phyloP scores from a whole-genome alignment of 1,140 invertebrate genomes.

The Samia ricini region DNA sequence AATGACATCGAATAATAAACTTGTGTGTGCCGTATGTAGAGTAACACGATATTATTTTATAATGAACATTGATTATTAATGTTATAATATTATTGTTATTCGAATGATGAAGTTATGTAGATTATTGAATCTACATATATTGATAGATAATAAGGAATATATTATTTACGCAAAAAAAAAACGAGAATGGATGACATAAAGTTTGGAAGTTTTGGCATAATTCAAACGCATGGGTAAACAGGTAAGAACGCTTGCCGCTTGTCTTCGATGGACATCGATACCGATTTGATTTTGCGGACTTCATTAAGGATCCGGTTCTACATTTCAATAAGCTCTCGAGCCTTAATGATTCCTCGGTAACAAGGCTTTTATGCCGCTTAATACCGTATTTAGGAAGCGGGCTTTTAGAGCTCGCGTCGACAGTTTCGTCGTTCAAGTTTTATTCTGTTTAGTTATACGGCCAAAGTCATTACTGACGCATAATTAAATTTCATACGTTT shows the following conservation, averaged over 20 bases:
- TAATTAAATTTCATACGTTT: conserved; percentile 46
- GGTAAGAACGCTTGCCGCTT: conserved; percentile 34
- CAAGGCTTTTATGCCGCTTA: conserved; percentile 66
- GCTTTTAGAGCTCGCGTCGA: conserved; percentile 54
- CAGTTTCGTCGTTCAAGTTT: conserved; percentile 47
- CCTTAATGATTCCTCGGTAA: conserved; percentile 71
- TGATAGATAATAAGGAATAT: too few relatives aligned
- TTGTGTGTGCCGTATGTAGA: too few relatives aligned
- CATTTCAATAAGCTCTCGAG: conserved; percentile 66
- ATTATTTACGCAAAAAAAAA: background rate
- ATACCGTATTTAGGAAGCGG: conserved; percentile 70
- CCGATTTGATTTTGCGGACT: conserved; percentile 70
- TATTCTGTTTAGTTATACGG: conserved; percentile 36
- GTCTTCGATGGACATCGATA: conserved; percentile 52
- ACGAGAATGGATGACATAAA: background rate
- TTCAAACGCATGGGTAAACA: background rate
- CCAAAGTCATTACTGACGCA: conserved; percentile 43
- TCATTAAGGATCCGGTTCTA: conserved; percentile 71
- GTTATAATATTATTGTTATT: too few relatives aligned
- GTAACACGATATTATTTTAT: too few relatives aligned
- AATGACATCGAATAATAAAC: too few relatives aligned
- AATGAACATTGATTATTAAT: too few relatives aligned
- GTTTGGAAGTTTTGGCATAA: background rate
- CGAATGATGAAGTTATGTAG: too few relatives aligned
- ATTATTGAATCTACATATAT: too few relatives aligned